These are phyloP conservation scores for Forficula auricularia DNA, from an alignment of 1,140 invertebrate genomes.

Conservation along the genomic window DNA sequence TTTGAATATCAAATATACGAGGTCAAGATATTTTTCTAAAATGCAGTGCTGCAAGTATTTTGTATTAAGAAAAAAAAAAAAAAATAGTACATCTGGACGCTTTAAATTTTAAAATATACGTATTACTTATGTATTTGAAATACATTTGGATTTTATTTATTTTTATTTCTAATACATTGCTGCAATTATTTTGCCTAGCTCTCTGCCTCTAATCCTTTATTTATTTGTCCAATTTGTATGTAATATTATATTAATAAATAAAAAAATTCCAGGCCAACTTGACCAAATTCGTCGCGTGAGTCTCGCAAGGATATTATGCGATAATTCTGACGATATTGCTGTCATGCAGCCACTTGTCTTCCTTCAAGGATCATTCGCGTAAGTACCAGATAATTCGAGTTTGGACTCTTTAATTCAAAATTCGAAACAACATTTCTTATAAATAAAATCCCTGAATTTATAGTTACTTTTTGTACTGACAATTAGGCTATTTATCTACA, in stretches of 20 bases:
- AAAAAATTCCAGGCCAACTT: constrained; percentile 33
- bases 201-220: too few species aligned
- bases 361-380: constrained; percentile 27
- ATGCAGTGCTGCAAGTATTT: too few species aligned
- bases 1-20: too few species aligned
- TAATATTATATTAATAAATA: too few species aligned
- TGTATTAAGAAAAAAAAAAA: too few species aligned
- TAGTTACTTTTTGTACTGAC: not conserved
- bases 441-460: not conserved
- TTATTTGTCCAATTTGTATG: too few species aligned
- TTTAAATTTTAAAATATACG: too few species aligned
- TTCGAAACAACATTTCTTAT: not conserved
- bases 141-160: not conserved
- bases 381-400: constrained; percentile 13
- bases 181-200: not conserved
- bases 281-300: constrained; percentile 32
- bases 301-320: constrained; percentile 35
- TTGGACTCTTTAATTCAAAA: not conserved
- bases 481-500: not conserved
- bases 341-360: constrained; percentile 35
- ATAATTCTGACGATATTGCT: constrained; percentile 33
- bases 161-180: not conserved
- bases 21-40: too few species aligned
- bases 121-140: not conserved
- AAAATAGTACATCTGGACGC: too few species aligned